phyloP scores from a whole-genome alignment of 2,113 vertebrate genomes.

The Arizona elegans region DNA sequence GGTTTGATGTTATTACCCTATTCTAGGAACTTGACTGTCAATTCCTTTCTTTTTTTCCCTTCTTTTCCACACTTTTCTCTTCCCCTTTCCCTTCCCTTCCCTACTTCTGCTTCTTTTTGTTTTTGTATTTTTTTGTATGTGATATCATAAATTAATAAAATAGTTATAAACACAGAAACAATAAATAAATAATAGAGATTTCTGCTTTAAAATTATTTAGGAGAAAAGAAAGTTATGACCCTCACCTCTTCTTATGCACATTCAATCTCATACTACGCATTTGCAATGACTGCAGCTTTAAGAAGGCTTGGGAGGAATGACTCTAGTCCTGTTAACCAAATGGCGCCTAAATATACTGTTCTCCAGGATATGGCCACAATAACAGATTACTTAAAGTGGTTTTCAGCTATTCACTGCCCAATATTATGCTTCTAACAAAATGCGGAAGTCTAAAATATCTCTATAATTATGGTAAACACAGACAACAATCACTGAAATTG shows the following conservation, averaged over 20 bases:
- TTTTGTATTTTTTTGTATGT: too few relatives aligned
- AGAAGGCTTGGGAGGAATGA: slow-evolving; percentile 35
- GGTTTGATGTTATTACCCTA: too few relatives aligned
- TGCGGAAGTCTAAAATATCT: slow-evolving; percentile 63
- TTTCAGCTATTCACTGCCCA: slow-evolving; percentile 62
- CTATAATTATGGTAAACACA: slow-evolving; percentile 66
- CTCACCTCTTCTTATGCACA: not conserved
- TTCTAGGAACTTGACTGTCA: too few relatives aligned
- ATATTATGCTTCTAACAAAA: slow-evolving; percentile 65
- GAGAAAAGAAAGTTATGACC: slow-evolving; percentile 6
- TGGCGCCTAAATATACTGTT: slow-evolving; percentile 55
- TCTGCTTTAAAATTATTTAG: not conserved
- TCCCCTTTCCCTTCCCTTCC: too few relatives aligned
- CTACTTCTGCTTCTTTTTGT: too few relatives aligned
- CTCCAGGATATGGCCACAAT: slow-evolving; percentile 65
- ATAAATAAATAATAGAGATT: not conserved
- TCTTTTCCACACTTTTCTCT: too few relatives aligned
- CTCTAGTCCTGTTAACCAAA: slow-evolving; percentile 53
- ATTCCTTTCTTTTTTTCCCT: too few relatives aligned
- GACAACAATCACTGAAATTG: slow-evolving; percentile 66
- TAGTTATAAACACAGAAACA: too few relatives aligned
- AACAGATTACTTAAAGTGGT: slow-evolving; percentile 67
- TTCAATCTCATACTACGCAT: slow-evolving; percentile 11
- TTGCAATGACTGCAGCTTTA: slow-evolving; percentile 38
- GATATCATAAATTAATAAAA: too few relatives aligned